phyloP scores from a whole-genome alignment of 2,888 invertebrate species.

The Diaprepes abbreviatus region DNA sequence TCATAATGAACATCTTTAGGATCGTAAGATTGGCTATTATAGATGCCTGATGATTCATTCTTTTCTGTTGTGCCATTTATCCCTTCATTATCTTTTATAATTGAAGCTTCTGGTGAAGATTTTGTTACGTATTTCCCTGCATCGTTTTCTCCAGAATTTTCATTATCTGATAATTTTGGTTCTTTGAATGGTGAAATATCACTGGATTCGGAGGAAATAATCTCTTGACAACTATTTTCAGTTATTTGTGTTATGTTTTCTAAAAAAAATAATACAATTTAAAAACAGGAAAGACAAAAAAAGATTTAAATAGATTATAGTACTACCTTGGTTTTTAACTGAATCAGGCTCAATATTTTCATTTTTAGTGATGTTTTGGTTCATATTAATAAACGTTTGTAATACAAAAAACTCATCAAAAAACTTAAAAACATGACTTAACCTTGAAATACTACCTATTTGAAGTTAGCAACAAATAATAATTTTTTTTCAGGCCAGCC shows the following conservation, averaged over 20 bases:
- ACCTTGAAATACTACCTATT: not conserved
- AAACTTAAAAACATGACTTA: not conserved
- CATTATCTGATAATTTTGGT: not conserved
- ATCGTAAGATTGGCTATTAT: conserved; percentile 52
- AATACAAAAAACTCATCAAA: no score
- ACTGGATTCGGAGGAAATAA: not conserved
- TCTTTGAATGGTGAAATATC: not conserved
- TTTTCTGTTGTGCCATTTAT: no score
- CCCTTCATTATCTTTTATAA: no score
- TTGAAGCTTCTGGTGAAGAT: not conserved
- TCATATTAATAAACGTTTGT: no score
- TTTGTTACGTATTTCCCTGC: no score
- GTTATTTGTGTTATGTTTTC: not conserved
- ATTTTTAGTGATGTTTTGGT: not conserved
- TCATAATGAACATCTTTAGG: conserved; percentile 77
- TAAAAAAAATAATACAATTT: not conserved
- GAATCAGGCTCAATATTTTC: not conserved
- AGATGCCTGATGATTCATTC: not conserved
- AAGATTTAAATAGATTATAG: not conserved
- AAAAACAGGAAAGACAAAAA: not conserved
- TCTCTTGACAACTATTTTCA: not conserved
- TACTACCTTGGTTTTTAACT: not conserved
- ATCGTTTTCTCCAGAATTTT: not conserved
- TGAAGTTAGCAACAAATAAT: not conserved
- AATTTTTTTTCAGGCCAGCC: no score